Evolutionary conservation across 2,797 vertebrate genomes (phyloP), one percentile per base, ranked within the genome.

Genomic region (Salmo trutta): DNA sequence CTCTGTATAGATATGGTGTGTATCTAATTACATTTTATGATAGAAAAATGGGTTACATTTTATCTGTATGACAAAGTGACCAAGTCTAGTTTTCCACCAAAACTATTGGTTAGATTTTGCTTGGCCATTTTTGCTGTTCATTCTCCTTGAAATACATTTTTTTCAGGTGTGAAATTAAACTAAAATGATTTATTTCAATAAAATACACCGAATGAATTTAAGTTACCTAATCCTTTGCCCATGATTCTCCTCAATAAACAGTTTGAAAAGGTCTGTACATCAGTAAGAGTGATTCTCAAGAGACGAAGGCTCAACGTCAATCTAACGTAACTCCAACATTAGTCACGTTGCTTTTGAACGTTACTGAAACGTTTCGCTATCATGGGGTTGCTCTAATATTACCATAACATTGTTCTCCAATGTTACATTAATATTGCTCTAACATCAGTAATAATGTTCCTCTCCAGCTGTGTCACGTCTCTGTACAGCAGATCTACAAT

Each of bases 401-500:
- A 59, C 19, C 16, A 59, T 59, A 21, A 59, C 56, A 62, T 21
- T 62, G n/a, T 24, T 62, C 59, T 62, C 59, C n/a, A 62, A 62
- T 62, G 59, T 62, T 62, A 24, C 7, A 21, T 62, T 8, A 52
- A 24, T 64, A 64, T 64, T 27, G 59, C 31, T 36, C 53, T 33
- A 52, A 56, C 17, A 15, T 59, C 31, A 29, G 52, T 19, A 73
- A 73, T 47, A 17, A 76, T 79, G 19, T 73, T 65, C 19, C 36
- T 74, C 80, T 62, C 76, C n/a, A 65, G 76, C 72, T 71, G 77
- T 70, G 71, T 78, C 59, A 75, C 91, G 91, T 94, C 90, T 96
- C 95, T 94, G 95, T 96, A 96, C 96, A 97, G 78, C 92, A 93
- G 95, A 97, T 97, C 95, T 98, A 97, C 97, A 97, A 93, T 98